phyloP scores from a whole-genome alignment of 2,888 invertebrate genomes.

The Mechanitis mazaeus region DNA sequence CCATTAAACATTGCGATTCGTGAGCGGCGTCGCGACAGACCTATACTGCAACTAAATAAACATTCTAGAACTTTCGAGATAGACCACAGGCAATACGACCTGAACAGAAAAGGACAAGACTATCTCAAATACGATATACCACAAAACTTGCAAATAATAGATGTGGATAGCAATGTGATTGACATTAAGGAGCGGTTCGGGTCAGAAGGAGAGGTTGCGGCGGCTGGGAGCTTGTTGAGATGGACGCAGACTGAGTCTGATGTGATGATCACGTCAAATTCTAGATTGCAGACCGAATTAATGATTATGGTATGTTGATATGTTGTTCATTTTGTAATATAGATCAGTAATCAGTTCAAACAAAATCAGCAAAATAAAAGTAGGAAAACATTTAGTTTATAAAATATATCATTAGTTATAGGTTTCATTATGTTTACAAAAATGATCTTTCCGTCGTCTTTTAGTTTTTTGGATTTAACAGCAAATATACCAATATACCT shows the following conservation, averaged over 20 bases:
- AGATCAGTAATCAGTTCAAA: too few species aligned
- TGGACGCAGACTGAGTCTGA: slow-evolving; percentile 62
- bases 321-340: not conserved
- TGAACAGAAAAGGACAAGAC: slow-evolving; percentile 4
- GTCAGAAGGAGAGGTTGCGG: slow-evolving; percentile 58
- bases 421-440: too few species aligned
- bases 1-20: slow-evolving; percentile 56
- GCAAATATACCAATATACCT: too few species aligned
- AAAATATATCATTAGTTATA: too few species aligned
- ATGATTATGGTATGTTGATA: slow-evolving; percentile 63
- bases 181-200: slow-evolving; percentile 56
- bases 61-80: slow-evolving; percentile 49
- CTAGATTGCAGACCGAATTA: slow-evolving; percentile 58
- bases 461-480: too few species aligned
- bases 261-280: slow-evolving; percentile 52
- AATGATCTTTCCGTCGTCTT: too few species aligned
- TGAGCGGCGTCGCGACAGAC: slow-evolving; percentile 57
- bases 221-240: slow-evolving; percentile 54
- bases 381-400: too few species aligned
- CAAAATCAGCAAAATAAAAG: too few species aligned
- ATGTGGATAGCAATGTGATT: slow-evolving; percentile 62
- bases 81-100: slow-evolving; percentile 48
- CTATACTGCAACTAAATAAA: slow-evolving; percentile 56
- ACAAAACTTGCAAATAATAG: slow-evolving; percentile 65
- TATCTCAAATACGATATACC: slow-evolving; percentile 69